Conservation (phyloP, 1,140 invertebrate genomes). For the Aphaenogaster floridana region DNA sequence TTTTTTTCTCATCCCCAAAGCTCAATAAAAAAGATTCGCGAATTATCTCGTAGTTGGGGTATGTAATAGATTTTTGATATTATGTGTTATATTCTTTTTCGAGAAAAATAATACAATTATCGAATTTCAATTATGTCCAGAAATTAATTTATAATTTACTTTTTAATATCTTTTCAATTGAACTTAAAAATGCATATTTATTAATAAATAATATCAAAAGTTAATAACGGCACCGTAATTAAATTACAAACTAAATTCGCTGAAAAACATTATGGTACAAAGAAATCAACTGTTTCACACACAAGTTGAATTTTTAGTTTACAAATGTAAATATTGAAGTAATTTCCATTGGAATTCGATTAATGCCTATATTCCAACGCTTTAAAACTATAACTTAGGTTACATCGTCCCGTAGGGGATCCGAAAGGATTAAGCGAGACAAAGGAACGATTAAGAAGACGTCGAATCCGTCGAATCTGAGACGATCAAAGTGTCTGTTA, state of each 20-base stretch:
- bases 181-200: not conserved
- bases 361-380: not conserved
- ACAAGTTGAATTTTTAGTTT: not conserved
- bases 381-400: not conserved
- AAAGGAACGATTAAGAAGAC: not conserved
- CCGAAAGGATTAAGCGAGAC: not conserved
- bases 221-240: not conserved
- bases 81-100: not conserved
- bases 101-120: not conserved
- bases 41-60: too few species aligned
- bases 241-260: not conserved
- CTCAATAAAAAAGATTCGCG: too few species aligned
- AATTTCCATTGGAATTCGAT: not conserved
- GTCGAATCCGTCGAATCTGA: slow-evolving; percentile 3
- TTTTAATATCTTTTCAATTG: not conserved
- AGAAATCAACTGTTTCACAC: not conserved
- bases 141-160: slow-evolving; percentile 10
- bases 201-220: not conserved
- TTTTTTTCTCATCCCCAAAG: too few species aligned
- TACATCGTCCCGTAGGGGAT: not conserved
- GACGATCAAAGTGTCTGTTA: not conserved
- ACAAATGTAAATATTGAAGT: not conserved
- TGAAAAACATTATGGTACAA: not conserved
- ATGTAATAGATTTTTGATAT: not conserved
- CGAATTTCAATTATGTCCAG: not conserved